phyloP scores from a whole-genome alignment of 92 coral and sea anemone species.

The Epizoanthus scotinus region DNA sequence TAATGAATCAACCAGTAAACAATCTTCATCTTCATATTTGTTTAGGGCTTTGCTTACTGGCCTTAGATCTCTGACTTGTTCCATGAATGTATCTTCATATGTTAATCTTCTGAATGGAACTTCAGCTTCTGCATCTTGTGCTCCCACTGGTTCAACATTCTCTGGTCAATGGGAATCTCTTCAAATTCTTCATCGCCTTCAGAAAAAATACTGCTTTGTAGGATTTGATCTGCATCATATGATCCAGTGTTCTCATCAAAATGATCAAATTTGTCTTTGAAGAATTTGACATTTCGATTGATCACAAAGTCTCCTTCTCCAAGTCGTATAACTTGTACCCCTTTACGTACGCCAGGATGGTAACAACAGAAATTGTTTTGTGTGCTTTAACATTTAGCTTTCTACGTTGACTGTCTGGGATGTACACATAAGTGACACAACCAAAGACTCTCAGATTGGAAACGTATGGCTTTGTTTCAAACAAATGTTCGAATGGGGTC shows the following conservation, averaged over 20 bases:
- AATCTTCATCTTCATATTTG: constrained; percentile 59
- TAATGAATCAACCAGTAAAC: constrained; percentile 48
- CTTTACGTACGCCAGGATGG: constrained; percentile 56
- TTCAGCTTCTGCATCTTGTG: constrained; percentile 42
- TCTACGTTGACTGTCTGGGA: constrained; percentile 48
- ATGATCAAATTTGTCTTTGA: constrained; percentile 54
- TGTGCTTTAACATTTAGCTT: constrained; percentile 58
- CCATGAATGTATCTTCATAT: constrained; percentile 58
- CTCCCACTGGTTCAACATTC: constrained; percentile 37
- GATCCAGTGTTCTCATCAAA: constrained; percentile 18
- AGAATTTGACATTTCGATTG: constrained; percentile 47
- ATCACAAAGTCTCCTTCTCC: constrained; percentile 46
- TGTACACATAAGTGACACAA: constrained; percentile 55
- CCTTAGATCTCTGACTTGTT: constrained; percentile 54
- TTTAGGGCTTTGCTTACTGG: constrained; percentile 58
- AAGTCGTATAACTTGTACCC: constrained; percentile 61
- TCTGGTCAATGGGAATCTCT: constrained; percentile 18
- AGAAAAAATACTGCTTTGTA: constrained; percentile 40
- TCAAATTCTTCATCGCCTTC: neutral
- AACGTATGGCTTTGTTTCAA: constrained; percentile 54
- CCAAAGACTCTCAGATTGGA: constrained; percentile 67
- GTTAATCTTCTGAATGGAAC: constrained; percentile 38
- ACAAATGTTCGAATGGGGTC: constrained; percentile 61
- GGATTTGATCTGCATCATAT: constrained; percentile 28
- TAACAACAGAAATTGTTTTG: constrained; percentile 54